Percentiles rank a stretch among this genome's conserved stretches.
These are phyloP conservation scores for Rhizoglyphus robini DNA, from an alignment of 1,140 invertebrate genomes.

Conservation along the genomic window DNA sequence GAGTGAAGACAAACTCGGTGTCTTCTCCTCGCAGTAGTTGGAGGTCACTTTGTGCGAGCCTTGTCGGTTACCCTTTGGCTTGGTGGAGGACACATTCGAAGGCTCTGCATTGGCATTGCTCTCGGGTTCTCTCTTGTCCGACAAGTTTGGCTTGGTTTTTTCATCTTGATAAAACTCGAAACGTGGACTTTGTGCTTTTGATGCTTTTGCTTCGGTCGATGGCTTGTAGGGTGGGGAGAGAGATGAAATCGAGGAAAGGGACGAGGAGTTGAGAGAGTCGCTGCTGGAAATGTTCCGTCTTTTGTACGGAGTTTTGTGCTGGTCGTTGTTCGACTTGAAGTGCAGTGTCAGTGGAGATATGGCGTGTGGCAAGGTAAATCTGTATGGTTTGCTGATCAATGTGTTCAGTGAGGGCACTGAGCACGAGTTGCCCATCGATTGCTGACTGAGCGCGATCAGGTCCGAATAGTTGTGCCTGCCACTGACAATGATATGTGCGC, in stretches of 20 bases:
- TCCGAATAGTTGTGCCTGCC: not conserved
- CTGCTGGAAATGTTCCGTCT: not conserved
- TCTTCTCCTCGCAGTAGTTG: not conserved
- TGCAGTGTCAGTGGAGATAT: not conserved
- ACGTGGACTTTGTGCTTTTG: not conserved
- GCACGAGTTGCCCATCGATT: not conserved
- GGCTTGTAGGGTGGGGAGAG: constrained; percentile 27
- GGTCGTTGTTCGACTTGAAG: not conserved
- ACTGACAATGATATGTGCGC: constrained; percentile 19
- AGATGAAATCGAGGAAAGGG: constrained; percentile 27
- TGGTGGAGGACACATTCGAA: not conserved
- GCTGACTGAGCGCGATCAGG: not conserved
- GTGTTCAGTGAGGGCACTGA: not conserved
- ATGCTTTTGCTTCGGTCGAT: not conserved
- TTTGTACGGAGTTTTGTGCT: not conserved
- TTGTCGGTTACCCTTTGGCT: no score
- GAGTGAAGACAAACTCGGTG: not conserved
- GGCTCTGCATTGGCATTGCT: no score
- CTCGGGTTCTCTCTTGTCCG: no score
- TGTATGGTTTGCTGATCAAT: not conserved
- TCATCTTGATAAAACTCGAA: not conserved
- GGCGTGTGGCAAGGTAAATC: not conserved
- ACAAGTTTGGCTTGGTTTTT: not conserved
- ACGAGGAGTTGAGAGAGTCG: constrained; percentile 12
- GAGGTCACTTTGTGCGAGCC: not conserved